These are phyloP conservation scores for Deilephila elpenor DNA, from an alignment of 2,888 invertebrate genomes.

Conservation along the genomic window DNA sequence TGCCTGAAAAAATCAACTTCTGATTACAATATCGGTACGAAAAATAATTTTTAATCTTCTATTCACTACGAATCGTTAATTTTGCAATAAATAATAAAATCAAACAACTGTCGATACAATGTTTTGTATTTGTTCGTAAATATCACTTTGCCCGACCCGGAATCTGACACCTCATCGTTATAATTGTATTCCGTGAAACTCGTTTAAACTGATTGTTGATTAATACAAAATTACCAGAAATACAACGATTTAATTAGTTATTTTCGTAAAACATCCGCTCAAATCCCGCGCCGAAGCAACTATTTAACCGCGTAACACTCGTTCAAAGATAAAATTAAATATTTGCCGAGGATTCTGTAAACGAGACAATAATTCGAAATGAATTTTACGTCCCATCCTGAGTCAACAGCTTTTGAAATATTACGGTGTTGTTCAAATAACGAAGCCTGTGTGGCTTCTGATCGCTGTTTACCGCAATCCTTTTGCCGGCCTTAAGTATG, in stretches of 20 bases:
- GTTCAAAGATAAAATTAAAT: constrained; percentile 11
- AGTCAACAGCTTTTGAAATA: constrained; percentile 31
- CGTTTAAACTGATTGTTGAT: too few relatives aligned
- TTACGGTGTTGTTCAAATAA: constrained; percentile 28
- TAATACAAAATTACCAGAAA: too few relatives aligned
- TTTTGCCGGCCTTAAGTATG: not conserved
- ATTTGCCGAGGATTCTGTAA: constrained; percentile 23
- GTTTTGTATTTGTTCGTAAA: too few relatives aligned
- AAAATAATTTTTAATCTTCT: too few relatives aligned
- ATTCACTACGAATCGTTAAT: too few relatives aligned
- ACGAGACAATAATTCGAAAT: constrained; percentile 28
- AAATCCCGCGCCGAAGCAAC: not conserved
- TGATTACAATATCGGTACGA: too few relatives aligned
- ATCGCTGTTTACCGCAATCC: constrained; percentile 22
- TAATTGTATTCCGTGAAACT: too few relatives aligned
- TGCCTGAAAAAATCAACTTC: too few relatives aligned
- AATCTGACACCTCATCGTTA: too few relatives aligned
- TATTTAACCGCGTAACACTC: not conserved
- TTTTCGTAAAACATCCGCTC: not conserved
- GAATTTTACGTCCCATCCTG: constrained; percentile 27
- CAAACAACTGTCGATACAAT: too few relatives aligned
- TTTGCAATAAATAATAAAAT: too few relatives aligned
- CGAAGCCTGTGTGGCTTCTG: constrained; percentile 11
- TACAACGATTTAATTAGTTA: not conserved
- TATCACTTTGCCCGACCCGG: too few relatives aligned